A percentile compares a stretch with the other conserved stretches of the same genome.
Conservation (phyloP, 2,113 vertebrate genomes). For the Benitochromis conjunctus region DNA sequence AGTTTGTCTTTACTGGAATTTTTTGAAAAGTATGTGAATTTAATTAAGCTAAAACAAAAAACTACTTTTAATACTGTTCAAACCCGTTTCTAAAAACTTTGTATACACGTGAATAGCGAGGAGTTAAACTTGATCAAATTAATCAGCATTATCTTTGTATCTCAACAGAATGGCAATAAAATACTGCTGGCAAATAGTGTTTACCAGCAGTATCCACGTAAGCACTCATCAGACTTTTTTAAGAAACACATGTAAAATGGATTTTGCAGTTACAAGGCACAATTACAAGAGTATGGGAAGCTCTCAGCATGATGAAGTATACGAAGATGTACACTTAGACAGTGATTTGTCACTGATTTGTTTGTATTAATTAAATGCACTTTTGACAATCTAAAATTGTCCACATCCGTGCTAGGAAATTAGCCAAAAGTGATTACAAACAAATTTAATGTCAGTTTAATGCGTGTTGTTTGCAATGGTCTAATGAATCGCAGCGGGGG, state of each 20-base stretch:
- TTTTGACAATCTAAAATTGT: not conserved
- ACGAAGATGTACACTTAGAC: not conserved
- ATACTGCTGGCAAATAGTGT: not conserved
- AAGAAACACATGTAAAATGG: not conserved
- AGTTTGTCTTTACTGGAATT: not conserved
- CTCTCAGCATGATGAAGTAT: not conserved
- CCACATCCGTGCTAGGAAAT: not conserved
- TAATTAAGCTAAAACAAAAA: not conserved
- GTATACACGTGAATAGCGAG: not conserved
- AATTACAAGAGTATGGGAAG: not conserved
- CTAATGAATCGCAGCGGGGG: too few relatives aligned
- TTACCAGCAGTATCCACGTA: not conserved
- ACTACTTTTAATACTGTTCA: not conserved
- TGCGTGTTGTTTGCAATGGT: too few relatives aligned
- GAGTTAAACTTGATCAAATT: not conserved
- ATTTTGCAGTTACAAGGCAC: not conserved
- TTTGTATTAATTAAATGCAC: not conserved
- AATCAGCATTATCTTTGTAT: not conserved
- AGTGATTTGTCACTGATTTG: not conserved
- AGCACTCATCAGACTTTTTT: not conserved
- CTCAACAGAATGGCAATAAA: not conserved
- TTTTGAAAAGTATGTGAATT: not conserved
- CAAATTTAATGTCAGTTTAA: not conserved
- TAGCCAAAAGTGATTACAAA: not conserved
- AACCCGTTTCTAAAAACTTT: not conserved